phyloP scores from a whole-genome alignment of 2,113 vertebrate species.

The Ochotona princeps region DNA sequence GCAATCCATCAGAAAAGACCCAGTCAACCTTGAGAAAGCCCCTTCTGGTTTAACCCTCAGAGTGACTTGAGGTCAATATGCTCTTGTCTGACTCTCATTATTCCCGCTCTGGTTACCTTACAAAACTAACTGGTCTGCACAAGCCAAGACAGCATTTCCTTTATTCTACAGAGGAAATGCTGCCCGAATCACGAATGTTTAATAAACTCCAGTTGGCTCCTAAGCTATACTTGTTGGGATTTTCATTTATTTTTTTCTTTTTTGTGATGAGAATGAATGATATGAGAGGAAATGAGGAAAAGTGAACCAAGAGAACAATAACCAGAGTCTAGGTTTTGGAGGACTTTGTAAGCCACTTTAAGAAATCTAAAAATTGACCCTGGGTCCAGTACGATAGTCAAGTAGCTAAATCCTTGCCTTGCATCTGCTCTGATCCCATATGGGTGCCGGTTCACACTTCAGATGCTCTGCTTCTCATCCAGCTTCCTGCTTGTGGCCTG shows the following conservation, averaged over 20 bases:
- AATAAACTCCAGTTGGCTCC: not conserved
- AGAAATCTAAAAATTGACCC: not conserved
- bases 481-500: too few relatives aligned
- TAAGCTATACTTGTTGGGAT: not conserved
- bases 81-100: not conserved
- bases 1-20: not conserved
- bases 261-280: not conserved
- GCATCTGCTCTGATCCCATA: too few relatives aligned
- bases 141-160: not conserved
- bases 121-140: not conserved
- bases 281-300: not conserved
- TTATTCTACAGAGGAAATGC: not conserved
- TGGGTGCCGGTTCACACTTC: too few relatives aligned
- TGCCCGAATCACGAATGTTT: not conserved
- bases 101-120: not conserved
- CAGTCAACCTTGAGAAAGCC: not conserved
- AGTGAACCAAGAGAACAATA: not conserved
- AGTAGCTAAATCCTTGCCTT: too few relatives aligned
- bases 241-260: not conserved
- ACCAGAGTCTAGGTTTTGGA: not conserved
- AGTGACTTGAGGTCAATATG: not conserved
- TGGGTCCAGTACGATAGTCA: not conserved
- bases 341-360: not conserved
- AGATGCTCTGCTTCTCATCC: too few relatives aligned
- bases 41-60: not conserved